These are phyloP conservation scores for Apoda limacodes DNA, from an alignment of 2,888 invertebrate species.

Conservation along the genomic window DNA sequence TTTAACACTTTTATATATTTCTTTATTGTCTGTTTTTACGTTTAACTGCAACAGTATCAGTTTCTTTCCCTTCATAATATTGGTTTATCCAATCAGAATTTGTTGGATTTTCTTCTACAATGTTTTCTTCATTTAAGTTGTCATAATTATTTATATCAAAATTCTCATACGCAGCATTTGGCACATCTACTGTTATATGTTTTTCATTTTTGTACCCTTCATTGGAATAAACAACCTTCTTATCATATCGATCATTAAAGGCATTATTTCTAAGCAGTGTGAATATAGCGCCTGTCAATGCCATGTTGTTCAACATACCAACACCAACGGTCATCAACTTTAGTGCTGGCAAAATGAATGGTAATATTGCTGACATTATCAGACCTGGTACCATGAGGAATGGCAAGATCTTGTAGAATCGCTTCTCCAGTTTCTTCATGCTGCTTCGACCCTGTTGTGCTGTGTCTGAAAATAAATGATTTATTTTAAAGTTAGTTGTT, in stretches of 20 bases:
- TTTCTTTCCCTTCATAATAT: background rate
- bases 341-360: conserved; percentile 75
- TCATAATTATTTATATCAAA: conserved; percentile 14
- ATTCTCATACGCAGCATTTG: too few species aligned
- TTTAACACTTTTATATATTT: conserved; percentile 1
- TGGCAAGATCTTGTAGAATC: conserved; percentile 56
- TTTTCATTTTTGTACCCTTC: conserved; percentile 66
- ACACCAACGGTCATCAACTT: conserved; percentile 74
- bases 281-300: conserved; percentile 71
- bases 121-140: conserved; percentile 11
- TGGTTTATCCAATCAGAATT: background rate
- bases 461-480: too few species aligned
- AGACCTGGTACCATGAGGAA: conserved; percentile 72
- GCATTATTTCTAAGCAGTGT: conserved; percentile 69
- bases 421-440: conserved; percentile 46
- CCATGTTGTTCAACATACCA: conserved; percentile 75
- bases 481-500: too few species aligned
- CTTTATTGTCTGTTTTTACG: background rate
- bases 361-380: conserved; percentile 74
- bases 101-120: background rate
- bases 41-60: background rate
- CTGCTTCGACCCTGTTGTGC: too few species aligned
- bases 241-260: conserved; percentile 62
- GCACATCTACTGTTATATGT: conserved; percentile 20
- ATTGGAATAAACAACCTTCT: conserved; percentile 69